Percentiles rank a stretch among this genome's conserved stretches.
Conservation (phyloP, 2,888 invertebrate genomes). For the Hemistola chrysoprasaria region DNA sequence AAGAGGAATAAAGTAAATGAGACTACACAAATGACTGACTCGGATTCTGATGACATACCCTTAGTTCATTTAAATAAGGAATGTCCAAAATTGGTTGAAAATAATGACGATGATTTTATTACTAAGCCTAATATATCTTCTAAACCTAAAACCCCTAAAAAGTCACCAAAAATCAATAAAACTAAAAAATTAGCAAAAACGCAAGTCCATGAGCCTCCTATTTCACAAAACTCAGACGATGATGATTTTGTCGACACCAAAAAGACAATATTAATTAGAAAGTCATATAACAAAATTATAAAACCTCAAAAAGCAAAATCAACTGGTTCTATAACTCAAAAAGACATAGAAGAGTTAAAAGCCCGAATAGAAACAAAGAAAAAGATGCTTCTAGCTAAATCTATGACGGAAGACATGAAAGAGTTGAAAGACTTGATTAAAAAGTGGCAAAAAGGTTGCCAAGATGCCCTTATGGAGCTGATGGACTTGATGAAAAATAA, state of each 20-base stretch:
- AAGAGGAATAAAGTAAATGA: slow-evolving; percentile 14
- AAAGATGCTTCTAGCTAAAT: slow-evolving; percentile 56
- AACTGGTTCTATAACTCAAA: slow-evolving; percentile 69
- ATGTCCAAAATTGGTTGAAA: slow-evolving; percentile 8
- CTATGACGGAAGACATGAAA: slow-evolving; percentile 65
- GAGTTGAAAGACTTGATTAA: slow-evolving; percentile 72
- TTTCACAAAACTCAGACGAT: slow-evolving; percentile 51
- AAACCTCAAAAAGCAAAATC: slow-evolving; percentile 65
- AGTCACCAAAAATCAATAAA: slow-evolving; percentile 27
- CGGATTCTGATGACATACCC: slow-evolving; percentile 65
- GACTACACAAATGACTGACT: slow-evolving; percentile 53
- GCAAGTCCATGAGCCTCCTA: slow-evolving; percentile 27
- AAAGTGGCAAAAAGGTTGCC: slow-evolving; percentile 80
- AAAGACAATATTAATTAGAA: slow-evolving; percentile 61
- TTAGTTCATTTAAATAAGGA: slow-evolving; percentile 47
- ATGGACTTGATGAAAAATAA: slow-evolving; percentile 68
- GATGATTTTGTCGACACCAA: slow-evolving; percentile 61
- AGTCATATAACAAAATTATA: slow-evolving; percentile 58
- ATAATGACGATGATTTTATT: slow-evolving; percentile 48
- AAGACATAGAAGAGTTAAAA: slow-evolving; percentile 67
- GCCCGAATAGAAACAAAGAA: slow-evolving; percentile 68
- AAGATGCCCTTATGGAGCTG: slow-evolving; percentile 74
- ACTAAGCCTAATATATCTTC: slow-evolving; percentile 26
- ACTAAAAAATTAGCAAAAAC: slow-evolving; percentile 21
- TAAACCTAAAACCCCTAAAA: slow-evolving; percentile 42